Conservation (phyloP, 1,140 invertebrate genomes). For the Cydia pomonella region DNA sequence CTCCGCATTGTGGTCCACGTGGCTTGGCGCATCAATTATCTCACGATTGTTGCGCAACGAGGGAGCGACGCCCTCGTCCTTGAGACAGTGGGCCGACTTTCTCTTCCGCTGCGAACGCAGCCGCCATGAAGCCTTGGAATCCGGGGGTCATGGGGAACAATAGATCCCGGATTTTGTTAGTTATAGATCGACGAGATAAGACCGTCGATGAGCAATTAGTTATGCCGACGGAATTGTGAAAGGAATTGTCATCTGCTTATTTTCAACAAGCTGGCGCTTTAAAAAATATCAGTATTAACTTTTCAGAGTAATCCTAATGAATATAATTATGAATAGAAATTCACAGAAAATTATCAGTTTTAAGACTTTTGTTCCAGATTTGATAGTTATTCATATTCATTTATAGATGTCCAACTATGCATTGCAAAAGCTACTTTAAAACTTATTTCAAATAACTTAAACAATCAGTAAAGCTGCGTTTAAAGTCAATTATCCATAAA, state of each 20-base stretch:
- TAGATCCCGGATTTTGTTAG: conserved; percentile 8
- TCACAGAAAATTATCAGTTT: too few species aligned
- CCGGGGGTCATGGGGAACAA: conserved; percentile 22
- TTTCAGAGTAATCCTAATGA: too few species aligned
- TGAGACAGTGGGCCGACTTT: conserved; percentile 60
- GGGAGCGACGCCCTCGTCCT: conserved; percentile 70
- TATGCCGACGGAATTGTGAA: not conserved
- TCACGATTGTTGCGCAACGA: conserved; percentile 66
- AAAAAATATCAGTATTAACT: not conserved
- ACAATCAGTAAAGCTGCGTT: not conserved
- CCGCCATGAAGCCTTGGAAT: conserved; percentile 23
- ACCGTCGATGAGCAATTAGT: not conserved
- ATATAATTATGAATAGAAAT: too few species aligned
- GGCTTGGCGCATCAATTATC: conserved; percentile 53
- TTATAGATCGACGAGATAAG: not conserved
- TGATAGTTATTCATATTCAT: too few species aligned
- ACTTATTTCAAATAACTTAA: not conserved
- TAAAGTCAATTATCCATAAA: not conserved
- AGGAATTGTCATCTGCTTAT: not conserved
- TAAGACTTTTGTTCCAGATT: too few species aligned
- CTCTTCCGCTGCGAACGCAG: conserved; percentile 48
- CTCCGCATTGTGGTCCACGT: conserved; percentile 3
- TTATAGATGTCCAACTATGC: not conserved
- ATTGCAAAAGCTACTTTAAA: not conserved
- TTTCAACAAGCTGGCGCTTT: not conserved